Percentiles rank a stretch among this genome's conserved stretches.
phyloP scores from a whole-genome alignment of 2,888 invertebrate species.

The Campoplex nolae region DNA sequence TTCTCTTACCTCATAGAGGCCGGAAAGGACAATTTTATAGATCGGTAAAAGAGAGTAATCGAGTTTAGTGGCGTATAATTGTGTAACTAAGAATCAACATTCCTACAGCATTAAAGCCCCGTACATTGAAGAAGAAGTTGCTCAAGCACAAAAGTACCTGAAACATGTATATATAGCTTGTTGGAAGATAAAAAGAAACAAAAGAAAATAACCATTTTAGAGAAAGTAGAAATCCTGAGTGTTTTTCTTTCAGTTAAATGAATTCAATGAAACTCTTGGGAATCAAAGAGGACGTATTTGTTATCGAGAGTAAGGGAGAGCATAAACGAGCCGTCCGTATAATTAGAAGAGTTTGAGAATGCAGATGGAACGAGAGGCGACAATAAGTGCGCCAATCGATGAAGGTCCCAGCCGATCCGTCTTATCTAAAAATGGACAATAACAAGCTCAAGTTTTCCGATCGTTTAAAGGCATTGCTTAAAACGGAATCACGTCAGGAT shows the following conservation, averaged over 20 bases:
- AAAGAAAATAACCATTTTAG: not conserved
- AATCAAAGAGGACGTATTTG: not conserved
- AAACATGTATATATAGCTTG: constrained; percentile 20
- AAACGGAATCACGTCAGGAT: constrained; percentile 82
- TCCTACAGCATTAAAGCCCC: constrained; percentile 33
- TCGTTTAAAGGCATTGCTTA: constrained; percentile 84
- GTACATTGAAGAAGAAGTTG: constrained; percentile 35
- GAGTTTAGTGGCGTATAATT: constrained; percentile 4
- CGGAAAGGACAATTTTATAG: not conserved
- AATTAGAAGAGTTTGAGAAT: constrained; percentile 77
- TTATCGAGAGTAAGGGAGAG: not conserved
- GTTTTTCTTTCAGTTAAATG: constrained; percentile 25
- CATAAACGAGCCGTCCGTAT: not conserved
- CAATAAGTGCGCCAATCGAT: constrained; percentile 76
- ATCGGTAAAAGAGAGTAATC: not conserved
- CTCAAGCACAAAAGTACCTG: constrained; percentile 62
- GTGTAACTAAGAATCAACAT: constrained; percentile 43
- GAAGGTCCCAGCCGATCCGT: constrained; percentile 79
- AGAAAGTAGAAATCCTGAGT: not conserved
- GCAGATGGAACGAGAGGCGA: constrained; percentile 77
- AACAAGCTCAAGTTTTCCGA: constrained; percentile 85
- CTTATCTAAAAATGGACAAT: constrained; percentile 82
- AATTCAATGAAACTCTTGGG: constrained; percentile 5
- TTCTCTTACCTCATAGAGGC: not conserved
- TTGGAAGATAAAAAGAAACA: constrained; percentile 40